phyloP scores from a whole-genome alignment of 1,140 invertebrate genomes.

The Drosophila chauvacae region DNA sequence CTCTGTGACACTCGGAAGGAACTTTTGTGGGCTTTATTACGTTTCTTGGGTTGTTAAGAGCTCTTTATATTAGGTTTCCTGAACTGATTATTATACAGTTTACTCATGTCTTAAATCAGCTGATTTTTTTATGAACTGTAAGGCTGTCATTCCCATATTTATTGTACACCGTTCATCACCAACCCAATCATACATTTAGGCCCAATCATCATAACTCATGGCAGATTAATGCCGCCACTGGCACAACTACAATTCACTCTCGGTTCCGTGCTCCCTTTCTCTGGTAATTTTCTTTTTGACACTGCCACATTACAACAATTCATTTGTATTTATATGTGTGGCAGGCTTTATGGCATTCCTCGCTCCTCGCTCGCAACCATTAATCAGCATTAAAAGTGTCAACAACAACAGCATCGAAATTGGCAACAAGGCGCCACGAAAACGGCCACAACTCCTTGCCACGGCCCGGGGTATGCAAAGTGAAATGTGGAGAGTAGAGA shows the following conservation, averaged over 20 bases:
- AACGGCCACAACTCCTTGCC: slow-evolving; percentile 26
- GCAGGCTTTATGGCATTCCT: slow-evolving; percentile 66
- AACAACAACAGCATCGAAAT: slow-evolving; percentile 42
- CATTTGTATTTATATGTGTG: slow-evolving; percentile 64
- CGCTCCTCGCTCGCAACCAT: slow-evolving; percentile 53
- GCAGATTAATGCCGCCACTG: slow-evolving; percentile 48
- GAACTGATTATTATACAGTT: neutral
- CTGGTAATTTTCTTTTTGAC: slow-evolving; percentile 3
- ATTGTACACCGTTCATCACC: slow-evolving; percentile 1
- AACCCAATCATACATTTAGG: slow-evolving; percentile 36
- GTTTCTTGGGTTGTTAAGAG: neutral
- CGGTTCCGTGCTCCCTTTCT: neutral
- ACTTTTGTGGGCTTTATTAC: neutral
- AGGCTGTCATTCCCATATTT: neutral
- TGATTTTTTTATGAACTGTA: too few relatives aligned
- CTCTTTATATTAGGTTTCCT: too few relatives aligned
- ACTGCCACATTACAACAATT: slow-evolving; percentile 67
- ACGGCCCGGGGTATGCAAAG: slow-evolving; percentile 47
- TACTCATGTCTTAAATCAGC: neutral
- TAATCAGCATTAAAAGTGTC: slow-evolving; percentile 76
- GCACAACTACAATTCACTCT: slow-evolving; percentile 25
- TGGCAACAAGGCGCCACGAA: slow-evolving; percentile 4
- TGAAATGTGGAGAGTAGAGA: slow-evolving; percentile 30
- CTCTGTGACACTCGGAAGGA: neutral
- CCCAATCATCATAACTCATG: slow-evolving; percentile 53